Evolutionary conservation across 1,140 invertebrate species (phyloP).

Genomic region (Danaus plexippus): DNA sequence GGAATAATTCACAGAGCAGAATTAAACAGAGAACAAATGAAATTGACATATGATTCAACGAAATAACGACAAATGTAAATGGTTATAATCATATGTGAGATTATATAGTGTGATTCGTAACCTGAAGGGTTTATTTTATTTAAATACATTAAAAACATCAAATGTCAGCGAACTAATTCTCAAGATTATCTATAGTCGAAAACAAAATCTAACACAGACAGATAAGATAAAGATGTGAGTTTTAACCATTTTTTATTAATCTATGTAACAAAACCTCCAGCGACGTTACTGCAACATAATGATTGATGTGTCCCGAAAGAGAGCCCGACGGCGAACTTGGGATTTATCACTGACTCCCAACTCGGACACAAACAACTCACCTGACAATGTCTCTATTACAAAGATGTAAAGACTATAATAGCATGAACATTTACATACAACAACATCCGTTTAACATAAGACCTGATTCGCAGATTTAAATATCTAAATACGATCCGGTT

Average conservation of each 20-base stretch:
- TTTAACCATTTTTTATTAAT: constrained; percentile 14
- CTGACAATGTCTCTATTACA: constrained; percentile 10
- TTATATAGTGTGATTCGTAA: constrained; percentile 2
- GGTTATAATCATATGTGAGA: constrained; percentile 1
- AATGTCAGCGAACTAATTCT: too few species aligned
- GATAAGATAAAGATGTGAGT: too few species aligned
- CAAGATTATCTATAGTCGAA: too few species aligned
- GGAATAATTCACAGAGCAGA: constrained; percentile 43
- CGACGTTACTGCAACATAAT: constrained; percentile 46
- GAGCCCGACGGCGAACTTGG: constrained; percentile 51
- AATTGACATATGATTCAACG: neutral
- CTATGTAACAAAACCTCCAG: constrained; percentile 42
- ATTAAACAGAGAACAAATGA: constrained; percentile 15
- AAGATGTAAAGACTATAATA: constrained; percentile 11
- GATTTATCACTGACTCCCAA: constrained; percentile 57
- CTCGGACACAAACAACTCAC: constrained; percentile 19
- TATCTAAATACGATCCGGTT: constrained; percentile 12
- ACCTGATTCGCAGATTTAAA: constrained; percentile 18
- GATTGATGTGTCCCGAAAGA: constrained; percentile 64
- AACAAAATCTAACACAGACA: too few species aligned
- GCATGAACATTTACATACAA: constrained; percentile 1
- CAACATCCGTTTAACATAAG: constrained; percentile 39
- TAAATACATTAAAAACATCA: too few species aligned
- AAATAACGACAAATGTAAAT: neutral
- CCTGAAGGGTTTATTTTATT: too few species aligned